Evolutionary conservation across 2,888 invertebrate genomes (phyloP), one percentile per base, ranked within the genome.

Genomic region (Caenorhabditis afra): DNA sequence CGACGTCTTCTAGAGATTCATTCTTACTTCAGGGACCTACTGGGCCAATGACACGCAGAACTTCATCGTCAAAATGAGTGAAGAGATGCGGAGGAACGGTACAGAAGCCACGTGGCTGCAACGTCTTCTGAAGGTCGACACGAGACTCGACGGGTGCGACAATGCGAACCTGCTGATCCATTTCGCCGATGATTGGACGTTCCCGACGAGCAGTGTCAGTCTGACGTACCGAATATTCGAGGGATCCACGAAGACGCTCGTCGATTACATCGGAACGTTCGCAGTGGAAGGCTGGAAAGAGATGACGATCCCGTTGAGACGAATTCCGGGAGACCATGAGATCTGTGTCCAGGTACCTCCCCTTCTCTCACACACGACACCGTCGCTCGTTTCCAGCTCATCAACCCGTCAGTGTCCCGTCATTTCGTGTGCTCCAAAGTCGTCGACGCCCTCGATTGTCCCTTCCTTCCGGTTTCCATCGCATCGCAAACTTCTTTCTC

Each of bases 11-110:
- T 12, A 22, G 23, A 50, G 16, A 18, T n/a, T 20, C 10, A 14
- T n/a, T 44, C 3, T 20, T 3, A 14, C 3, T 81, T 64, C 64
- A 83, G 83, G 83, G 23, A 74, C 78, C 3, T 79, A 81, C 55
- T 87, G 87, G 85, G 81, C 87, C 16, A 88, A 88, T 67, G 79
- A 87, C 59, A 79, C 85, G 10, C 85, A 85, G 3, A 78, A 85
- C 1, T 88, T 83, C 55, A 71, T 88, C 20, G 87, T 88, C 37
- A 87, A 87, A 68, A 85, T 87, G 61, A 86, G 83, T 11, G 79
- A 85, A 49, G 73, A 82, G 49, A 75, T 88, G 58, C 61, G 79
- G 55, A 59, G 86, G 37, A 86, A 84, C 41, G 89, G 89, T 18
- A 81, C 81, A 0, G 87, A 87, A 49, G 70, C 78, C 35, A 81